Conservation (phyloP, 2,797 vertebrate species). For the Vespertilio murinus region DNA sequence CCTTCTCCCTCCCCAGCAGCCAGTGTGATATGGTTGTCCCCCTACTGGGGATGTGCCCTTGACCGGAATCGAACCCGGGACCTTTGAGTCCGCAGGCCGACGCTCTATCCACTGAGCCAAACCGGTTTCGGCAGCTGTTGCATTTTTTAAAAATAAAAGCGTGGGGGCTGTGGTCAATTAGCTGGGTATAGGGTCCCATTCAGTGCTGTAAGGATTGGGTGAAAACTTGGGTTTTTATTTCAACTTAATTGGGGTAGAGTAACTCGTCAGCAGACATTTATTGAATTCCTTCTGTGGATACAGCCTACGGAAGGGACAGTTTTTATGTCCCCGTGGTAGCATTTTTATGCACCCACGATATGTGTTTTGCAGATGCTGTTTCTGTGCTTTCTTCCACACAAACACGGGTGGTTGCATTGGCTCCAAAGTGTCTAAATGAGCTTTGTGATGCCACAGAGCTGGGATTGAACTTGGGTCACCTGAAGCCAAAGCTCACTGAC, state of each 20-base stretch:
- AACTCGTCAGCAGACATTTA: constrained; percentile 1
- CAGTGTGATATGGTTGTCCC: constrained; percentile 35
- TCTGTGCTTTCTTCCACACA: neutral
- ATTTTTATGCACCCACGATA: neutral
- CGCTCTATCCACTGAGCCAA: too few relatives aligned
- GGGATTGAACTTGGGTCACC: neutral
- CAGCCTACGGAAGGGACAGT: neutral
- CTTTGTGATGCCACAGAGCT: neutral
- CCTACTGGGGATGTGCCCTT: too few relatives aligned
- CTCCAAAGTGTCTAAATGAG: too few relatives aligned
- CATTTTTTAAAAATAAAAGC: constrained; percentile 21
- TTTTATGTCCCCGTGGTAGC: neutral
- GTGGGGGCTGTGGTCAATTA: neutral
- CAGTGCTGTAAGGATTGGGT: neutral
- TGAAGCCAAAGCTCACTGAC: neutral
- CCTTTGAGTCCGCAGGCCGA: too few relatives aligned
- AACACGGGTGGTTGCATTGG: neutral
- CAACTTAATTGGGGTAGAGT: neutral
- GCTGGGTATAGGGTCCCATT: neutral
- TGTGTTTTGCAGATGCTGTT: neutral
- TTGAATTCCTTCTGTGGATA: neutral
- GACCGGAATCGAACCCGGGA: too few relatives aligned
- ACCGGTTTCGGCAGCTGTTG: too few relatives aligned
- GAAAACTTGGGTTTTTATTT: constrained; percentile 32
- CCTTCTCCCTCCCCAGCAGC: constrained; percentile 33